Evolutionary conservation across 2,888 invertebrate species (phyloP).

Genomic region (Molanna angustata): DNA sequence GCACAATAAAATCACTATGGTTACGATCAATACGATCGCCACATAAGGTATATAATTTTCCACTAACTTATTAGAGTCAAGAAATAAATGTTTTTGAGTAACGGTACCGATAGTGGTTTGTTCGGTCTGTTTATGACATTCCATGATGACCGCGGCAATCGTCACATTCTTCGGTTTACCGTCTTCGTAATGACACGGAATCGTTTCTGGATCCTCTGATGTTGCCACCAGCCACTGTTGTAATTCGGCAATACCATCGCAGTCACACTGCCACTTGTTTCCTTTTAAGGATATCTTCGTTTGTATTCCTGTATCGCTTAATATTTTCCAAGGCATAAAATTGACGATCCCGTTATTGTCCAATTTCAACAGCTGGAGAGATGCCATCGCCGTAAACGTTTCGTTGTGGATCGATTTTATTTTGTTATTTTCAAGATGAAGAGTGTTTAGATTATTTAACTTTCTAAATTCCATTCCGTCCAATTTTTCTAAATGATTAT

Average conservation of each 20-base stretch:
- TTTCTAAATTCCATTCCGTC: slow-evolving; percentile 78
- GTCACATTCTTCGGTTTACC: slow-evolving; percentile 53
- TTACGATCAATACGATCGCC: slow-evolving; percentile 66
- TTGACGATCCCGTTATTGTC: slow-evolving; percentile 76
- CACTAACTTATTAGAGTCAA: slow-evolving; percentile 63
- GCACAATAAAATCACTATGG: slow-evolving; percentile 66
- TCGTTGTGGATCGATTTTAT: slow-evolving; percentile 70
- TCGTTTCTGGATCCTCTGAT: slow-evolving; percentile 63
- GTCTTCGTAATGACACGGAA: slow-evolving; percentile 63
- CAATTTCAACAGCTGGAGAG: slow-evolving; percentile 68
- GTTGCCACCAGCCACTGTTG: slow-evolving; percentile 69
- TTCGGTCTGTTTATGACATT: slow-evolving; percentile 60
- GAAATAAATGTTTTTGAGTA: slow-evolving; percentile 55
- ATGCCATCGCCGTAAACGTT: slow-evolving; percentile 71
- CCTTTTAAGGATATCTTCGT: slow-evolving; percentile 71
- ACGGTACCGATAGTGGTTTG: slow-evolving; percentile 64
- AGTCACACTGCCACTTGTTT: slow-evolving; percentile 84
- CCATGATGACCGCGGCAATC: slow-evolving; percentile 48
- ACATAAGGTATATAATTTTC: slow-evolving; percentile 73
- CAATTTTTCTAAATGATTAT: slow-evolving; percentile 68
- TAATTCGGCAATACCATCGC: slow-evolving; percentile 65
- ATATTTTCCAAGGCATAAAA: slow-evolving; percentile 71
- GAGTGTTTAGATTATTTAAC: slow-evolving; percentile 68
- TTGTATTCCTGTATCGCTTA: slow-evolving; percentile 60
- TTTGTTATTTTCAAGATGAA: slow-evolving; percentile 74